phyloP scores from a whole-genome alignment of 23 tunicate genomes.

The Halocynthia aurantium region DNA sequence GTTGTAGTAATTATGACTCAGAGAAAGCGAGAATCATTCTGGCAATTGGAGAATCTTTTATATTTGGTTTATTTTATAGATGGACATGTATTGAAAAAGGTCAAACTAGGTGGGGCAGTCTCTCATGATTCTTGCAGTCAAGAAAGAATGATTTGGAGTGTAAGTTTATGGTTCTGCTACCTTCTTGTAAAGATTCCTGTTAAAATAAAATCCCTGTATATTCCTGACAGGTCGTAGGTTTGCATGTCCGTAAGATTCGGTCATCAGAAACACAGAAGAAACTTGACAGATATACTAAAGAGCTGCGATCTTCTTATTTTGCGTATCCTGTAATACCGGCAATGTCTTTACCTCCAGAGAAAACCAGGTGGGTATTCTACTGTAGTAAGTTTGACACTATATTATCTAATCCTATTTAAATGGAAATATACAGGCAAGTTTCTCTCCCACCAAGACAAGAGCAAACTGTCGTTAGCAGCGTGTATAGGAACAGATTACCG shows the following conservation, averaged over 20 bases:
- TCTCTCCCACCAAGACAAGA: constrained; percentile 2
- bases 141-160: constrained; percentile 71
- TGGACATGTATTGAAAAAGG: constrained; percentile 64
- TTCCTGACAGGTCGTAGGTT: constrained; percentile 12
- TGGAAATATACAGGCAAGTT: neutral
- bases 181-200: neutral
- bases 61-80: constrained; percentile 10
- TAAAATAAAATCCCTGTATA: neutral
- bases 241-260: constrained; percentile 22
- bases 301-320: constrained; percentile 35
- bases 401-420: neutral
- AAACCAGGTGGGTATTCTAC: neutral
- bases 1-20: too few relatives aligned
- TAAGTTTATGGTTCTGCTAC: constrained; percentile 4
- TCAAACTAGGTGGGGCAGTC: constrained; percentile 57
- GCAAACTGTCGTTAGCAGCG: neutral
- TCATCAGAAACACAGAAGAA: constrained; percentile 37
- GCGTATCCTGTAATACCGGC: constrained; percentile 23
- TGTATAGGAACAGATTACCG: neutral
- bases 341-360: constrained; percentile 3
- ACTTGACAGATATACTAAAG: constrained; percentile 54
- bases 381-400: neutral
- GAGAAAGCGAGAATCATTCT: too few relatives aligned
- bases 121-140: constrained; percentile 75
- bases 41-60: too few relatives aligned